Base-by-base conservation (phyloP, 1,140 invertebrate species). In the Argopecten irradians region DNA sequence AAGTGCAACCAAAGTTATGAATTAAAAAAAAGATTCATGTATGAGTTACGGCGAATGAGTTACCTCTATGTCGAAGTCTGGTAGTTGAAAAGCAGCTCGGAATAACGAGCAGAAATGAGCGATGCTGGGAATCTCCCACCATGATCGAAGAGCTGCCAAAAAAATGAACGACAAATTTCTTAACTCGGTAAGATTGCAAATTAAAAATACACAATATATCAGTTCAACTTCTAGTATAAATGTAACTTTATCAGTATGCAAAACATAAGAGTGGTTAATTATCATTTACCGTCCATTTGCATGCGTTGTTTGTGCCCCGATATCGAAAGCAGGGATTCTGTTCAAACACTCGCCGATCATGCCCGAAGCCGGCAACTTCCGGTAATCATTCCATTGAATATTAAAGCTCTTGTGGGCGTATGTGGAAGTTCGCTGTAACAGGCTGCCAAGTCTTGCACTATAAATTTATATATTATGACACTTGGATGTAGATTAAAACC, bases 91-190 rank as follows among this genome's bases (percentile, higher is more conserved):
- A 94, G 98, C 97, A 95, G 97, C 97, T 96, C 98, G 97, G 97
- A 99, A 99, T 95, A 99, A 97, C 94, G 98, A 99, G 97, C 98
- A 99, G 97, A 99, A 99, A 96, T 99, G 98, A 95, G 98, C 98
- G 96, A 99, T 98, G 96, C 98, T 98, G 96, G 98, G 98, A 95
- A 99, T 98, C 97, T 99, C 98, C 98, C 98, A 99, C 98, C 98
- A 99, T 97, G 98, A 93, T 84, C 93, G 92, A 22, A 95, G 88
- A 82, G 93, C 94, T 95, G 93, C 39, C 92, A 92, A 87, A 88
- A 86, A 84, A 93, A 88, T 87, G 28, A n/a, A 8, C 22, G 55
- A 1, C 1, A 71, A 28, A 28, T 71, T 28, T 28, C 55, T 71
- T 8, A 71, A 28, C 5, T 16, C 28, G 1, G 5, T 71, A 71